These are phyloP conservation scores for Sigmodon hispidus DNA, from an alignment of 2,113 vertebrate species.

Conservation along the genomic window DNA sequence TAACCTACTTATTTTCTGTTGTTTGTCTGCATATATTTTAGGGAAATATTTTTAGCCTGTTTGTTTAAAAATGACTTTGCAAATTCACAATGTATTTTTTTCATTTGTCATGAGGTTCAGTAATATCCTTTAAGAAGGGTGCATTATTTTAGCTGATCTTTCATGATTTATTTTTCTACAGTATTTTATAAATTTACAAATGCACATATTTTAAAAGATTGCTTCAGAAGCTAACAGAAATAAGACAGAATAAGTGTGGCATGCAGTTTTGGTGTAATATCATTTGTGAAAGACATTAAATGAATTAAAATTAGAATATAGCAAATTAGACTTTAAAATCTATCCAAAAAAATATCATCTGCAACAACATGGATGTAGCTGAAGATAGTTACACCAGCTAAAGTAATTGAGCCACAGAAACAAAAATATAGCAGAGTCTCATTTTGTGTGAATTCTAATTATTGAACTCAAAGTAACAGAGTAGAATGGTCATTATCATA, in stretches of 20 bases:
- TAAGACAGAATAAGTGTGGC: conserved; percentile 23
- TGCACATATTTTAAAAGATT: background rate
- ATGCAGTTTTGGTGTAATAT: background rate
- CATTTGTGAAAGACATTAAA: conserved; percentile 55
- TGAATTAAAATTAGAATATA: background rate
- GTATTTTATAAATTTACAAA: too few relatives aligned
- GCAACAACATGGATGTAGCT: background rate
- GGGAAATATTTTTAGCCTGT: conserved; percentile 15
- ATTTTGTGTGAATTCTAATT: background rate
- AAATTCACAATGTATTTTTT: conserved; percentile 45
- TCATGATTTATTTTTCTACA: background rate
- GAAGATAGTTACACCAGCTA: background rate
- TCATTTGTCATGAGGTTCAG: background rate
- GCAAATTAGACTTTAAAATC: background rate
- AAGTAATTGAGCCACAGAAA: background rate
- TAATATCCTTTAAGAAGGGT: conserved; percentile 7
- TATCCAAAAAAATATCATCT: background rate
- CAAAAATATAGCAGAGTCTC: background rate
- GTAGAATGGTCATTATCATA: background rate
- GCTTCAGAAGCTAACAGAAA: conserved; percentile 22
- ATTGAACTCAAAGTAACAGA: background rate
- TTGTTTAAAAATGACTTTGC: background rate
- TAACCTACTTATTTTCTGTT: background rate
- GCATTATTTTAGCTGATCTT: conserved; percentile 9
- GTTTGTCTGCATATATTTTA: background rate